phyloP scores from a whole-genome alignment of 2,113 vertebrate genomes.

The Corythaeola cristata region DNA sequence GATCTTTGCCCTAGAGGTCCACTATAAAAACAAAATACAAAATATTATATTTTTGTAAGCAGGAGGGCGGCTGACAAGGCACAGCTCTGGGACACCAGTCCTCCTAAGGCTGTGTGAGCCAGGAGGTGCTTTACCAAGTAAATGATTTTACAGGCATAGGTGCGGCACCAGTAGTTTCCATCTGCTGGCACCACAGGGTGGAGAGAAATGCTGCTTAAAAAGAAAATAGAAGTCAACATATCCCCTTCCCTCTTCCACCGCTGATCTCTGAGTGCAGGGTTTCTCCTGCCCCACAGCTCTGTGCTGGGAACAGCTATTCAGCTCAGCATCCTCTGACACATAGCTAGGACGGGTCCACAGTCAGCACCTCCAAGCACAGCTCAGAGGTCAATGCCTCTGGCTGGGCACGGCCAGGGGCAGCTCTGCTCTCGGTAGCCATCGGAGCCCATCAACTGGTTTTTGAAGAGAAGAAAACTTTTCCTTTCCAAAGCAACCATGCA shows the following conservation, averaged over 20 bases:
- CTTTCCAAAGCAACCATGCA: not conserved
- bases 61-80: fast-evolving
- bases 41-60: not conserved
- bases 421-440: not conserved
- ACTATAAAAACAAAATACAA: not conserved
- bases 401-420: not conserved
- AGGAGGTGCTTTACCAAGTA: not conserved
- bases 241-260: fast-evolving
- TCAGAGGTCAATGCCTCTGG: not conserved
- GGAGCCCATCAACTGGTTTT: not conserved
- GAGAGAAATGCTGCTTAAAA: not conserved
- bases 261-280: not conserved
- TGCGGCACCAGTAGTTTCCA: not conserved
- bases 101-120: not conserved
- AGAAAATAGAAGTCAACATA: not conserved
- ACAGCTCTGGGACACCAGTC: not conserved
- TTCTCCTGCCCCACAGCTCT: not conserved
- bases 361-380: not conserved
- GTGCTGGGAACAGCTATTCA: not conserved
- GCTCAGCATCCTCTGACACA: not conserved
- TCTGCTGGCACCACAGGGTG: not conserved
- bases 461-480: not conserved
- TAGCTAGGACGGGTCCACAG: not conserved
- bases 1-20: not conserved
- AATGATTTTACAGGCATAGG: not conserved